These are phyloP conservation scores for Heteronetta atricapilla DNA, from an alignment of 2,113 vertebrate species.

Conservation along the genomic window DNA sequence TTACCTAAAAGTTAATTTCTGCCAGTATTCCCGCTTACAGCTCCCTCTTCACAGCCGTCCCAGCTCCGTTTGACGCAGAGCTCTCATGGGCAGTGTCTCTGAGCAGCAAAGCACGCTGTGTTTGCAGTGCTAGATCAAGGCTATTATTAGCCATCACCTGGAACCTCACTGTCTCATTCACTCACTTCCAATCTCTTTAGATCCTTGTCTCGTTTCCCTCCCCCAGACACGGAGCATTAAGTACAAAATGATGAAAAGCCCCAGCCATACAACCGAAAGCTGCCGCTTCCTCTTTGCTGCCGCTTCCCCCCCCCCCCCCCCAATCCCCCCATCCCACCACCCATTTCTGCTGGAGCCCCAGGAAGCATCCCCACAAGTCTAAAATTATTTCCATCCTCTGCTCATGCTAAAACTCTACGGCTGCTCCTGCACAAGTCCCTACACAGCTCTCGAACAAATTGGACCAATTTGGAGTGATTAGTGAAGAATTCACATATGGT, in stretches of 20 bases:
- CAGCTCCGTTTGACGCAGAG: rapidly evolving
- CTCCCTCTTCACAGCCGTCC: neutral
- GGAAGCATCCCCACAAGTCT: slow-evolving; percentile 34
- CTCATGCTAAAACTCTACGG: slow-evolving; percentile 37
- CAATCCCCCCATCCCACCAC: too few species aligned
- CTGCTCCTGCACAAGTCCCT: slow-evolving; percentile 67
- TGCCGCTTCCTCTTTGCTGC: neutral
- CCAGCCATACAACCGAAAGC: neutral
- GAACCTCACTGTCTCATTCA: neutral
- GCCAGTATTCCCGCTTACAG: neutral
- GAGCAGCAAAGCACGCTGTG: rapidly evolving
- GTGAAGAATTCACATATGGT: slow-evolving; percentile 90
- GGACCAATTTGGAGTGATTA: slow-evolving; percentile 92
- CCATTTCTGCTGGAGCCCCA: slow-evolving; percentile 37
- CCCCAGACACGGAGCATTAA: neutral
- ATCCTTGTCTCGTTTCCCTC: neutral
- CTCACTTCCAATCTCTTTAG: slow-evolving; percentile 1
- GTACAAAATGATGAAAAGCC: neutral
- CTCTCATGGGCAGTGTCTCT: neutral
- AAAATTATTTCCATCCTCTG: slow-evolving; percentile 73
- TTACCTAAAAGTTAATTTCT: neutral
- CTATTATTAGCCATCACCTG: neutral
- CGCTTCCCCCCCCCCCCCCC: neutral
- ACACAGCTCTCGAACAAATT: slow-evolving; percentile 86
- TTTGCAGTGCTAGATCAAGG: neutral